Evolutionary conservation across 1,140 invertebrate species (phyloP).

Genomic region (Macrotrachela quadricornifera): DNA sequence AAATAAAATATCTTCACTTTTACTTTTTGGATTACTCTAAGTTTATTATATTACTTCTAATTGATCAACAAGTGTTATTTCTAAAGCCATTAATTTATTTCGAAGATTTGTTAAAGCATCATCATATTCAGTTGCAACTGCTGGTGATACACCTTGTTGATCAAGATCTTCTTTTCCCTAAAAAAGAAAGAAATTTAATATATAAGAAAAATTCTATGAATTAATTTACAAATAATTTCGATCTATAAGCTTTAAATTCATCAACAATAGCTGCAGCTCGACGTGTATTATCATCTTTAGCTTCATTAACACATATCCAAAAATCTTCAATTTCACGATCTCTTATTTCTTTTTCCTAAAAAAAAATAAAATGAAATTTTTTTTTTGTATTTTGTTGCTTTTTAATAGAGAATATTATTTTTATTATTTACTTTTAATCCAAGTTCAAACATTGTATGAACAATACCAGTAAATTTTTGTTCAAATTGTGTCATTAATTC

Average conservation of each 20-base stretch:
- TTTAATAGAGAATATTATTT: too few relatives aligned
- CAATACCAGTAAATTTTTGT: conserved; percentile 41
- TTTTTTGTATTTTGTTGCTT: background rate
- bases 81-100: conserved; percentile 51
- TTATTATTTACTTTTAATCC: conserved; percentile 39
- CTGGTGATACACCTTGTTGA: conserved; percentile 16
- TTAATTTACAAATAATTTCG: conserved; percentile 18
- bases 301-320: conserved; percentile 40
- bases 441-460: conserved; percentile 43
- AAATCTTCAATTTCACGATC: conserved; percentile 48
- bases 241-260: conserved; percentile 32
- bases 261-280: conserved; percentile 25
- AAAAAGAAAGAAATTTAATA: too few relatives aligned
- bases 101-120: conserved; percentile 41
- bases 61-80: conserved; percentile 55
- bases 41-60: conserved; percentile 45
- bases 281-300: conserved; percentile 38
- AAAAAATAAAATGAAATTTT: too few relatives aligned
- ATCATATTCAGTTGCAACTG: conserved; percentile 33
- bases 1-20: too few relatives aligned
- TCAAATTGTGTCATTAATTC: conserved; percentile 27
- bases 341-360: conserved; percentile 34
- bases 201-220: too few relatives aligned
- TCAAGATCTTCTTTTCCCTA: conserved; percentile 14
- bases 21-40: too few relatives aligned